Evolutionary conservation across 2,113 vertebrate species (phyloP).

Genomic region (Tragelaphus scriptus): DNA sequence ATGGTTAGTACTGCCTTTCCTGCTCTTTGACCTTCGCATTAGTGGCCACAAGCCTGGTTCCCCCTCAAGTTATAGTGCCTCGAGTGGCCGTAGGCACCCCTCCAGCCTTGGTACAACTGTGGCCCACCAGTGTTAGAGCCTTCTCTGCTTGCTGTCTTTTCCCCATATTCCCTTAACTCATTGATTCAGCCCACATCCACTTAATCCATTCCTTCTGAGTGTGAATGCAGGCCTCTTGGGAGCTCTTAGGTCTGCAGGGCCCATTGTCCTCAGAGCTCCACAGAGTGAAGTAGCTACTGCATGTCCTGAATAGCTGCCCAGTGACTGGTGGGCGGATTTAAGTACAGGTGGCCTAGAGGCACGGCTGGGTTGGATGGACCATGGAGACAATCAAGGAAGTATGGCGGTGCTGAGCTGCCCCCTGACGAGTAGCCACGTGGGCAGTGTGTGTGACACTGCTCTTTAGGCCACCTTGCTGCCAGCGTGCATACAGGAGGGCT

Average conservation of each 20-base stretch:
- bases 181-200: not conserved
- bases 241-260: not conserved
- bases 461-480: not conserved
- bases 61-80: not conserved
- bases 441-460: not conserved
- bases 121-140: not conserved
- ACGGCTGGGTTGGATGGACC: not conserved
- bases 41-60: not conserved
- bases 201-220: not conserved
- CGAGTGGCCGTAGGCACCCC: not conserved
- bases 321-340: not conserved
- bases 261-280: not conserved
- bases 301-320: not conserved
- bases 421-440: not conserved
- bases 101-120: not conserved
- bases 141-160: not conserved
- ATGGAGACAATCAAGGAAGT: not conserved
- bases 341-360: not conserved
- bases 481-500: fast-evolving
- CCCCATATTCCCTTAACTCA: not conserved
- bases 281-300: not conserved
- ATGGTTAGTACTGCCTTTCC: not conserved
- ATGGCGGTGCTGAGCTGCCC: not conserved
- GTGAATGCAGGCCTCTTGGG: not conserved
- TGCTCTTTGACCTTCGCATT: not conserved